Percentiles rank a stretch among this genome's conserved stretches.
phyloP scores from a whole-genome alignment of 1,140 invertebrate species.

The Caligus rogercresseyi region DNA sequence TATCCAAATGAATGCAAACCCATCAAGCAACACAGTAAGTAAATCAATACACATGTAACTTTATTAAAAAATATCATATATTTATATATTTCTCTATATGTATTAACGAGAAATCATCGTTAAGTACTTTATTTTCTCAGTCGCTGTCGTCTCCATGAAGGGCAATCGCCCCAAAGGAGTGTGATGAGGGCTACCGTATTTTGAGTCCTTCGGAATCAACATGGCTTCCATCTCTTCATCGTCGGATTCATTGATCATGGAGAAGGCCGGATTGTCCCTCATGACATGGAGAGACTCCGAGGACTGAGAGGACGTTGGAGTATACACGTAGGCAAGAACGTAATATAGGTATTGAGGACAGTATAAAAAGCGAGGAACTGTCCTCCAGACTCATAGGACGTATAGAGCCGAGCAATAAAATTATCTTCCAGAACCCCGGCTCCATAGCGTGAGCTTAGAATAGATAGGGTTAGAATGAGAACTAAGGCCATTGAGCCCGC shows the following conservation, averaged over 20 bases:
- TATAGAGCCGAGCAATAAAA: constrained; percentile 52
- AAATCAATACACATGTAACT: too few relatives aligned
- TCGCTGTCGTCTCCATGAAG: neutral
- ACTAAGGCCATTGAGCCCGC: neutral
- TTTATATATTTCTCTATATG: too few relatives aligned
- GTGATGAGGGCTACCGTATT: neutral
- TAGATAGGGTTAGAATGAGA: constrained; percentile 10
- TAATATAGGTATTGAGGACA: constrained; percentile 87
- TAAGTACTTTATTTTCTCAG: too few relatives aligned
- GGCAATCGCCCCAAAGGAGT: too few relatives aligned
- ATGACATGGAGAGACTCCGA: constrained; percentile 61
- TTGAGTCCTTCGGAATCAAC: constrained; percentile 2
- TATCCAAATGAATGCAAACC: too few relatives aligned
- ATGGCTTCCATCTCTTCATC: constrained; percentile 78
- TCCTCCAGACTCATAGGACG: constrained; percentile 47
- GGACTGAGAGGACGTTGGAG: constrained; percentile 46
- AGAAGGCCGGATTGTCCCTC: constrained; percentile 90
- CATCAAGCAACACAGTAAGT: too few relatives aligned
- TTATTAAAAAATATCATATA: too few relatives aligned
- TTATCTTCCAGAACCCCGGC: constrained; percentile 75
- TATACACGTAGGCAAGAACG: constrained; percentile 84
- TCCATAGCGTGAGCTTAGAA: constrained; percentile 42
- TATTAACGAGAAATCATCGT: too few relatives aligned
- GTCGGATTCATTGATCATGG: constrained; percentile 95
- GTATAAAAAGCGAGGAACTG: constrained; percentile 90